Evolutionary conservation across 2,888 invertebrate genomes (phyloP).

Genomic region (Octodonta nipae): DNA sequence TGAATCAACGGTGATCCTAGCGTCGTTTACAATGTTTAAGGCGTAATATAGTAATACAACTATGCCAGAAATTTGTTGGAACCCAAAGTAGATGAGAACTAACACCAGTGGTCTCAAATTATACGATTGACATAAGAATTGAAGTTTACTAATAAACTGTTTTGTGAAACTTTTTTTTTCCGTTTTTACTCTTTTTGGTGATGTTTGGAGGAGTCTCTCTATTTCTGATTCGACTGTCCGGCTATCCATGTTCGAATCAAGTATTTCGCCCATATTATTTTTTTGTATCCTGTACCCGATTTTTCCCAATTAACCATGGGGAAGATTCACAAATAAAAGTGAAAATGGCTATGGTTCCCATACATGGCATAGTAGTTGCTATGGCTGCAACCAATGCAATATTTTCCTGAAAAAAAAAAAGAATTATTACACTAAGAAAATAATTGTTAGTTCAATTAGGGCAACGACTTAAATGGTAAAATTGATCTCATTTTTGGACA

Average conservation of each 20-base stretch:
- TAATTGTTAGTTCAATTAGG: no score
- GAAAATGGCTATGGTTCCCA: slow-evolving; percentile 32
- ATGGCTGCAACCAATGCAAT: slow-evolving; percentile 37
- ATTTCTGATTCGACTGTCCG: slow-evolving; percentile 24
- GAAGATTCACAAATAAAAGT: slow-evolving; percentile 42
- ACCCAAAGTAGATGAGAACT: slow-evolving; percentile 40
- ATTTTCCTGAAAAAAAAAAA: slow-evolving; percentile 34
- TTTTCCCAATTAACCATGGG: slow-evolving; percentile 39
- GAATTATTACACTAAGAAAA: no score
- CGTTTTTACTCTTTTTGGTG: slow-evolving; percentile 17
- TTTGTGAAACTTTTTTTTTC: slow-evolving; percentile 14
- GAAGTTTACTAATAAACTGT: slow-evolving; percentile 22
- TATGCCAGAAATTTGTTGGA: slow-evolving; percentile 45
- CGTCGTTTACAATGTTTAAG: slow-evolving; percentile 37
- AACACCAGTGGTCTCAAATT: slow-evolving; percentile 38
- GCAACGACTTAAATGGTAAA: no score
- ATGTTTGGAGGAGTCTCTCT: slow-evolving; percentile 20
- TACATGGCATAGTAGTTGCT: slow-evolving; percentile 34
- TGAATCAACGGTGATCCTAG: slow-evolving; percentile 36
- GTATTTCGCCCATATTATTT: slow-evolving; percentile 32
- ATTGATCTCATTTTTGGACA: no score
- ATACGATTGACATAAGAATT: slow-evolving; percentile 29
- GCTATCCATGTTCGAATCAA: slow-evolving; percentile 26
- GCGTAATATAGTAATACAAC: slow-evolving; percentile 46
- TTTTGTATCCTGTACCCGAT: slow-evolving; percentile 39